Percentiles rank a stretch among this genome's conserved stretches.
phyloP scores from a whole-genome alignment of 2,113 vertebrate genomes.

The Chelonoidis abingdonii region DNA sequence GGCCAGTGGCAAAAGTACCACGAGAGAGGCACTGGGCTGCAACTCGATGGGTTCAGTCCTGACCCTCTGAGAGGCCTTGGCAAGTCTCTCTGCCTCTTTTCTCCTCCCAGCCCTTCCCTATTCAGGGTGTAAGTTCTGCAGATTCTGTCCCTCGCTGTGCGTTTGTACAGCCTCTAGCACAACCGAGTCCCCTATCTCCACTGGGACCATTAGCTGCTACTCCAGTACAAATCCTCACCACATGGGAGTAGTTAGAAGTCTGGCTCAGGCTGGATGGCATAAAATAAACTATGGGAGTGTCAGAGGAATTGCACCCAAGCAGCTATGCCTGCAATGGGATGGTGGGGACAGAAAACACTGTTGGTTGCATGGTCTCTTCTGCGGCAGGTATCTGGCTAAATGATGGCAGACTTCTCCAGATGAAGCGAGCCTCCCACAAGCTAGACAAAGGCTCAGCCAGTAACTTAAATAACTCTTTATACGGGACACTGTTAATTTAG shows the following conservation, averaged over 20 bases:
- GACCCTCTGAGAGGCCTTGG: not conserved
- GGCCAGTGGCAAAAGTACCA: not conserved
- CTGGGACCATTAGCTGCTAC: not conserved
- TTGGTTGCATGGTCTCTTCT: not conserved
- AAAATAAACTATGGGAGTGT: accelerated
- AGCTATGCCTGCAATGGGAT: accelerated
- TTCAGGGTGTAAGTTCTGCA: not conserved
- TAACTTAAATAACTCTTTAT: not conserved
- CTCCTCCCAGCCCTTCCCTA: not conserved
- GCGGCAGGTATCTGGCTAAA: accelerated
- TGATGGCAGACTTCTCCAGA: not conserved
- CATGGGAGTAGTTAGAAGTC: not conserved
- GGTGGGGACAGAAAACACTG: accelerated
- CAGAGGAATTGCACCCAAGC: accelerated
- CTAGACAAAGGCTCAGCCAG: not conserved
- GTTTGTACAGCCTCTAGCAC: not conserved
- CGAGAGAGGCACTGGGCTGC: not conserved
- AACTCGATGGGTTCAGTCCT: too few relatives aligned
- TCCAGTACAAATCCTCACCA: not conserved
- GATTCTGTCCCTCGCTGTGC: not conserved
- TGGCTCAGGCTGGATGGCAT: not conserved
- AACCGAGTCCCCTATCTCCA: not conserved
- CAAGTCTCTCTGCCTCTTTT: not conserved
- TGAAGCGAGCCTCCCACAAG: accelerated
- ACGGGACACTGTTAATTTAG: not conserved